These are phyloP conservation scores for Margaritifera margaritifera DNA, from an alignment of 2,888 invertebrate genomes.

Conservation along the genomic window DNA sequence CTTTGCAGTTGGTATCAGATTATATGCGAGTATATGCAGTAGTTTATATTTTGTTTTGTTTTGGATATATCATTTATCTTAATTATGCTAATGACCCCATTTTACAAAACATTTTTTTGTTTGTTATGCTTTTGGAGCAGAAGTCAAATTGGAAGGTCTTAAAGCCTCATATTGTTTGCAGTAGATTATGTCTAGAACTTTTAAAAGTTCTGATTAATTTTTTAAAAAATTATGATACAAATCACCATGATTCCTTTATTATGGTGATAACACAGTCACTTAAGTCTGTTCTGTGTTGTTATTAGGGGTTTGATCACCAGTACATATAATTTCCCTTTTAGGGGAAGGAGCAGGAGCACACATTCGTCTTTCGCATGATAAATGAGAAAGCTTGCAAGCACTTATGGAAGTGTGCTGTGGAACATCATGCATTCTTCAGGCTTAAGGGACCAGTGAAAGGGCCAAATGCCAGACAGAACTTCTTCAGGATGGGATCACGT, in stretches of 20 bases:
- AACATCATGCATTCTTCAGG: slow-evolving; percentile 99
- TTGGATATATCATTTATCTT: too few relatives aligned
- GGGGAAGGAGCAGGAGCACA: slow-evolving; percentile 97
- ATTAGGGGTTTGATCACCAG: neutral
- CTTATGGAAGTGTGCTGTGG: slow-evolving; percentile 99
- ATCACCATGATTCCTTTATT: neutral
- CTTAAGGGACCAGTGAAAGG: slow-evolving; percentile 75
- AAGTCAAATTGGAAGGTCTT: too few relatives aligned
- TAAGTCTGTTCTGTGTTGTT: neutral
- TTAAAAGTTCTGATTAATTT: too few relatives aligned
- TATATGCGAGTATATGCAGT: too few relatives aligned
- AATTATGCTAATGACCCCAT: too few relatives aligned
- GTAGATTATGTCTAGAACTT: too few relatives aligned
- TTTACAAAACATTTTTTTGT: too few relatives aligned
- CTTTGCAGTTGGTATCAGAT: too few relatives aligned
- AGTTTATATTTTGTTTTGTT: too few relatives aligned
- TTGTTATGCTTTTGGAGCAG: too few relatives aligned
- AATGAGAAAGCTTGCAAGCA: slow-evolving; percentile 99
- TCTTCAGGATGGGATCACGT: slow-evolving; percentile 98
- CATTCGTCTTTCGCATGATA: slow-evolving; percentile 94
- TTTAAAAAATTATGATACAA: too few relatives aligned
- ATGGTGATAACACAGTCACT: neutral
- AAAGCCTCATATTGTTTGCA: too few relatives aligned
- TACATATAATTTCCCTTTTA: slow-evolving; percentile 35
- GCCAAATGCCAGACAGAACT: slow-evolving; percentile 91